Conservation (phyloP, 2,797 vertebrate genomes). For the Phalloptychus januarius region DNA sequence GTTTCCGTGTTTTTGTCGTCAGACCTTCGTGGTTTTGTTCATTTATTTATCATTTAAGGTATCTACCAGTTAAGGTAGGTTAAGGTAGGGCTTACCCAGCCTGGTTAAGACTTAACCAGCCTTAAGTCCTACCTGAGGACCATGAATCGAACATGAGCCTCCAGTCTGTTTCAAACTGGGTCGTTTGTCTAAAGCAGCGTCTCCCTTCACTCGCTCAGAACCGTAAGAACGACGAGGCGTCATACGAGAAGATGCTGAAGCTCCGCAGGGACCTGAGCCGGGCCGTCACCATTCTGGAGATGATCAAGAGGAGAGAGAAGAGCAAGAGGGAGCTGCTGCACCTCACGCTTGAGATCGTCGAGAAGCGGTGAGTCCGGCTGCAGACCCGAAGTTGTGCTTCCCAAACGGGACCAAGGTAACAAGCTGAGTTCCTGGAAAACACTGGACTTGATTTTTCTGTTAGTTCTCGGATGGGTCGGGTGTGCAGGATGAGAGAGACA, state of each 20-base stretch:
- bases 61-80: too few species aligned
- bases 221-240: slow-evolving; percentile 98
- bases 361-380: slow-evolving; percentile 88
- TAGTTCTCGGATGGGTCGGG: too few species aligned
- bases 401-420: background rate
- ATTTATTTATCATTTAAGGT: background rate
- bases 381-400: background rate
- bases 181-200: background rate
- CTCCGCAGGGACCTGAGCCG: slow-evolving; percentile 95
- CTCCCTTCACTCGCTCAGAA: slow-evolving; percentile 80
- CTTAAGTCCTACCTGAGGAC: too few species aligned
- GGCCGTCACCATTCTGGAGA: slow-evolving; percentile 97
- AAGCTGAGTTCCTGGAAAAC: too few species aligned
- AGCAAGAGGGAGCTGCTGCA: slow-evolving; percentile 98
- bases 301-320: slow-evolving; percentile 98
- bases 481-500: too few species aligned
- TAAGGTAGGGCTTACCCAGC: too few species aligned
- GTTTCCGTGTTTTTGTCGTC: too few species aligned
- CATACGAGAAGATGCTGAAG: slow-evolving; percentile 99
- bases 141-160: background rate
- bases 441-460: too few species aligned
- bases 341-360: slow-evolving; percentile 97
- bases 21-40: too few species aligned
- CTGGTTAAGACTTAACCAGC: too few species aligned
- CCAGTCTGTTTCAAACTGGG: background rate